A percentile compares a stretch with the other conserved stretches of the same genome.
These are phyloP conservation scores for Rhabdophis nuchalis DNA, from an alignment of 2,797 vertebrate genomes.

Conservation along the genomic window DNA sequence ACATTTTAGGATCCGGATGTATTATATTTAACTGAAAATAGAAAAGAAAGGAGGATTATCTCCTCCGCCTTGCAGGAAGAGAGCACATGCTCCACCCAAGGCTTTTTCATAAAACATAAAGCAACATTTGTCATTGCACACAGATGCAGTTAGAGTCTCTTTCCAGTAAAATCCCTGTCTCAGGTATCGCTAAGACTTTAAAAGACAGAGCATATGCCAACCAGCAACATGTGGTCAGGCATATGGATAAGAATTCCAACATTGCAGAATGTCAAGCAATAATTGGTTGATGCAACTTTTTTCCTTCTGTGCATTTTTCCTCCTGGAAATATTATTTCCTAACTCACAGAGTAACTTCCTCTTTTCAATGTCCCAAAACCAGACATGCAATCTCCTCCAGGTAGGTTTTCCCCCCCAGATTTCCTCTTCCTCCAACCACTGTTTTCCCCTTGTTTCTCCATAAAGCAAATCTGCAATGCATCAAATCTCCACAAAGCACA, in stretches of 20 bases:
- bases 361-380: slow-evolving; percentile 35
- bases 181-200: slow-evolving; percentile 22
- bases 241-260: slow-evolving; percentile 31
- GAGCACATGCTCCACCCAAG: background rate
- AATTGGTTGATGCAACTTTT: slow-evolving; percentile 28
- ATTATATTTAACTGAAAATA: background rate
- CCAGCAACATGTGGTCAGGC: slow-evolving; percentile 33
- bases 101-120: background rate
- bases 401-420: slow-evolving; percentile 11
- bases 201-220: slow-evolving; percentile 27
- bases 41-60: background rate
- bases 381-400: slow-evolving; percentile 41
- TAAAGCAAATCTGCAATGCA: slow-evolving; percentile 21
- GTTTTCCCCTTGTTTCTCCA: rapidly evolving
- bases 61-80: background rate
- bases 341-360: slow-evolving; percentile 26
- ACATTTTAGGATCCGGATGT: background rate
- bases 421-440: background rate
- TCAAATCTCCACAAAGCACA: slow-evolving; percentile 48
- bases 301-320: background rate
- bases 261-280: slow-evolving; percentile 30
- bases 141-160: background rate
- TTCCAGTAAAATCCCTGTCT: slow-evolving; percentile 14
- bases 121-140: background rate
- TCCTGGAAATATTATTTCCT: slow-evolving; percentile 28